These are phyloP conservation scores for Siderastrea siderea DNA, from an alignment of 92 coral and sea anemone genomes.

Conservation along the genomic window DNA sequence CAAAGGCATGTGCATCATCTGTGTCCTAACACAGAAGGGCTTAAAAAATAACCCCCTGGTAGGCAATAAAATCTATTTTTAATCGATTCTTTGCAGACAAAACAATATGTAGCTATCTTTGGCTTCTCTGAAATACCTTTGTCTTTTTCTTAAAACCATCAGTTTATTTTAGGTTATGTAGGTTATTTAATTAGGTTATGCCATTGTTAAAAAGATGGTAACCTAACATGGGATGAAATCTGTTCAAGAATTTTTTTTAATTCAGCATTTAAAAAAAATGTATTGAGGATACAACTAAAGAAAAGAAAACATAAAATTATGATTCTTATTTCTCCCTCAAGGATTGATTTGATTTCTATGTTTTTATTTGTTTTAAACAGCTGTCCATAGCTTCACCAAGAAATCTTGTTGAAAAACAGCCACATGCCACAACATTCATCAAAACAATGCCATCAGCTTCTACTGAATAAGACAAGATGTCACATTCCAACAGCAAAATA, in stretches of 20 bases:
- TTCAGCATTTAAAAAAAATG: no score
- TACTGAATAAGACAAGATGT: not conserved
- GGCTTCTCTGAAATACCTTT: not conserved
- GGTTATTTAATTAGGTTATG: not conserved
- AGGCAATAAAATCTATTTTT: slow-evolving; percentile 1
- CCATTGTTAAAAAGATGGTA: not conserved
- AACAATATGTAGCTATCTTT: not conserved
- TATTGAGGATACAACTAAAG: not conserved
- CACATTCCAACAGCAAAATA: not conserved
- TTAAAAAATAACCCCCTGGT: not conserved
- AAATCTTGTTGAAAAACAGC: not conserved
- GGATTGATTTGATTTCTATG: not conserved
- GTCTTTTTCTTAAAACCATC: not conserved
- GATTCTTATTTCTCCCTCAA: not conserved
- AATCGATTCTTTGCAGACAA: not conserved
- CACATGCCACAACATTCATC: not conserved
- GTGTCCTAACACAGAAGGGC: not conserved
- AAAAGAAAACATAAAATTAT: not conserved
- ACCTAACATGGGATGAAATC: no score
- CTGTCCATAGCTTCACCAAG: not conserved
- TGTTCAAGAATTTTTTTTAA: no score
- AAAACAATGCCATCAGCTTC: not conserved
- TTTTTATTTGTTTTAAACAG: not conserved
- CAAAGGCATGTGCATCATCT: not conserved
- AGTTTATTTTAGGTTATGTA: not conserved